Evolutionary conservation across 2,797 vertebrate species (phyloP).

Genomic region (Poeciliopsis infans): DNA sequence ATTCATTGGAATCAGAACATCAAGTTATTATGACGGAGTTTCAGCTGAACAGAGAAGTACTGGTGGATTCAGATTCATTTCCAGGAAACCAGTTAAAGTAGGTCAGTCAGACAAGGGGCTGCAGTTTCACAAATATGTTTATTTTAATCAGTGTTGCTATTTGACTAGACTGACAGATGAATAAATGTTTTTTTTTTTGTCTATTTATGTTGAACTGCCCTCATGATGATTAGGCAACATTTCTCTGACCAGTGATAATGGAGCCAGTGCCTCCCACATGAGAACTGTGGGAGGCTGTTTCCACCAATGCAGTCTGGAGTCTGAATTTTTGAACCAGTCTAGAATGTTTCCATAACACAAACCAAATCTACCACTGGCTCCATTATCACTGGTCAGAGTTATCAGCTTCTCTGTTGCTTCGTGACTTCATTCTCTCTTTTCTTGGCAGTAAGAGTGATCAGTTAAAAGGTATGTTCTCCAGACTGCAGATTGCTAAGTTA

Average conservation of each 20-base stretch:
- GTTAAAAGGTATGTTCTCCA: no score
- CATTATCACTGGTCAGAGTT: no score
- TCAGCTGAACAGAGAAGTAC: background rate
- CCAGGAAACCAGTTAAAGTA: constrained; percentile 7
- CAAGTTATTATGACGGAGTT: background rate
- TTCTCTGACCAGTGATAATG: no score
- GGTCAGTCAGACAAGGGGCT: background rate
- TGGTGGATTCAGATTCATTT: background rate
- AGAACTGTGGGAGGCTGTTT: background rate
- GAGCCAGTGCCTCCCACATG: background rate
- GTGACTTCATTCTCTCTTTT: no score
- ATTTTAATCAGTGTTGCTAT: background rate
- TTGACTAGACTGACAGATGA: background rate
- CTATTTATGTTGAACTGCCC: background rate
- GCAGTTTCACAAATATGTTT: background rate
- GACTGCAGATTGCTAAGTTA: no score
- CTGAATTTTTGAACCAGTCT: no score
- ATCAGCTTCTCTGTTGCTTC: no score
- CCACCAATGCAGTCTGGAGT: no score
- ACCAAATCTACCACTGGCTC: no score
- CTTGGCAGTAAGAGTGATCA: no score
- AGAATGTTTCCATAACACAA: no score
- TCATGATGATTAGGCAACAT: background rate
- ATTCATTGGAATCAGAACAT: background rate
- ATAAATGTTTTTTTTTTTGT: background rate